phyloP scores from a whole-genome alignment of 2,888 invertebrate species.

The Rhorus exstirpatorius region DNA sequence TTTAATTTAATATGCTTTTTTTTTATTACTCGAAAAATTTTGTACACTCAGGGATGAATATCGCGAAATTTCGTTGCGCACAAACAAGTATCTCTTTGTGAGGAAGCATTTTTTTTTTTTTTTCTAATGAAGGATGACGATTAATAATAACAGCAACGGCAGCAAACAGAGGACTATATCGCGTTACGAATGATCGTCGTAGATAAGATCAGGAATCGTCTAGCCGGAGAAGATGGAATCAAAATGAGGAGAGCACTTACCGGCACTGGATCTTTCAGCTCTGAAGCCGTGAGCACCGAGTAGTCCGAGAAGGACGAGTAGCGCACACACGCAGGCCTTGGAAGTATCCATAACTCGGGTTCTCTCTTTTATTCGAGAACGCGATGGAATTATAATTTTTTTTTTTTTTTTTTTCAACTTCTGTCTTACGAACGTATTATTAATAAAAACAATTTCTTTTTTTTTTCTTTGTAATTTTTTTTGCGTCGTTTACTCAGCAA shows the following conservation, averaged over 20 bases:
- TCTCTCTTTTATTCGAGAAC: slow-evolving; percentile 44
- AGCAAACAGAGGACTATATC: slow-evolving; percentile 29
- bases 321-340: slow-evolving; percentile 64
- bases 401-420: neutral
- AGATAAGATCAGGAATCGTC: slow-evolving; percentile 8
- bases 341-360: slow-evolving; percentile 64
- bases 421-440: slow-evolving; percentile 4
- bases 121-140: slow-evolving; percentile 11
- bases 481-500: slow-evolving; percentile 9
- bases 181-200: slow-evolving; percentile 29
- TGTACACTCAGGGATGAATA: no score
- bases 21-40: no score
- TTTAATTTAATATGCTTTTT: no score
- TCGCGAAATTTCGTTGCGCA: no score
- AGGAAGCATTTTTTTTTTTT: no score
- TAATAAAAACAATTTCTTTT: slow-evolving; percentile 33
- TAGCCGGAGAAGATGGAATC: slow-evolving; percentile 24
- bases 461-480: neutral
- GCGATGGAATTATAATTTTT: slow-evolving; percentile 20
- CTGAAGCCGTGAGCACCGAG: slow-evolving; percentile 54
- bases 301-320: slow-evolving; percentile 66
- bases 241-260: slow-evolving; percentile 49
- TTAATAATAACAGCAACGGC: slow-evolving; percentile 1
- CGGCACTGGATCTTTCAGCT: slow-evolving; percentile 53
- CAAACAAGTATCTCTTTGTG: no score